Conservation (phyloP, 2,113 vertebrate genomes). For the Chaetorhynchus papuensis region DNA sequence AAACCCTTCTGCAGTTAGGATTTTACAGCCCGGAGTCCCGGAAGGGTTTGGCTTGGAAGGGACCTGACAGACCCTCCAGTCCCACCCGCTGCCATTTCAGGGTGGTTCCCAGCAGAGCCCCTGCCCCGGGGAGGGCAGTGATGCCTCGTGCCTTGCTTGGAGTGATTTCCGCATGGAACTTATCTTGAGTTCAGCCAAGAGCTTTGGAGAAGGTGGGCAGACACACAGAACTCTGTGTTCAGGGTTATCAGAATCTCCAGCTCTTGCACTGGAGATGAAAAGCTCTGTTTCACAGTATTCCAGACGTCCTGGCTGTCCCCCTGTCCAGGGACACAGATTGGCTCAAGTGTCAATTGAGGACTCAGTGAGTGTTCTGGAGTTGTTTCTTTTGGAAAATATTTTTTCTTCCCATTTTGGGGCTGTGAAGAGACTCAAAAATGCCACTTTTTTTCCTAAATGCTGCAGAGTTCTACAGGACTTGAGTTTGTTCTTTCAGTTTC, state of each 20-base stretch:
- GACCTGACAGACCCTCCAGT: not conserved
- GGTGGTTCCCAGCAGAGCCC: accelerated
- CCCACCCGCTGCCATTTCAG: accelerated
- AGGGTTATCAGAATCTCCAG: not conserved
- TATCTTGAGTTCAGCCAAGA: not conserved
- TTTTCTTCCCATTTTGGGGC: not conserved
- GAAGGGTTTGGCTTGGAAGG: not conserved
- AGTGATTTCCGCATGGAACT: not conserved
- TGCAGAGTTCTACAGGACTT: not conserved
- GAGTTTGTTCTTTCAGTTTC: not conserved
- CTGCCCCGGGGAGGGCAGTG: not conserved
- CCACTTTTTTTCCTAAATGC: not conserved
- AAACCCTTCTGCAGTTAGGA: accelerated
- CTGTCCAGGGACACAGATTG: accelerated
- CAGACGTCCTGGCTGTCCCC: not conserved
- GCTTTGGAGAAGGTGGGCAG: not conserved
- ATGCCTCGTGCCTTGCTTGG: not conserved
- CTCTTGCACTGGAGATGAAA: not conserved
- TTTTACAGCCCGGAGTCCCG: not conserved
- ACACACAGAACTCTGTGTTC: not conserved
- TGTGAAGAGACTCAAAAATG: not conserved
- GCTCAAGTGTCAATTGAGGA: not conserved
- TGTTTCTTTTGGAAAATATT: not conserved
- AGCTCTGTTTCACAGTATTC: not conserved
- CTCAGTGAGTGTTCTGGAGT: not conserved